phyloP scores from a whole-genome alignment of 2,797 vertebrate species.

The Clarias laeviceps region DNA sequence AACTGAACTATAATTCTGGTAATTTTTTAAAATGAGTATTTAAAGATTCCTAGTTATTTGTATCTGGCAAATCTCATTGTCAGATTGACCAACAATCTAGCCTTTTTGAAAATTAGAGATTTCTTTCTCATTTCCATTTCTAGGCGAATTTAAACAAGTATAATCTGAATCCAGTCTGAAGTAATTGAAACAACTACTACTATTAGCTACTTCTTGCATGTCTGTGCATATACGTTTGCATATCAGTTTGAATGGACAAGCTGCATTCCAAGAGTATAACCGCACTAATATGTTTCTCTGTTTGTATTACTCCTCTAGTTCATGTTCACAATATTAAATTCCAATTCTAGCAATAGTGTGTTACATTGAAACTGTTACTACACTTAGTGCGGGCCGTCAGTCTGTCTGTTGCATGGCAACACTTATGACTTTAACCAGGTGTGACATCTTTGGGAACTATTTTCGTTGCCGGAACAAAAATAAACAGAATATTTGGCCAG shows the following conservation, averaged over 20 bases:
- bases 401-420: not conserved
- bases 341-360: not conserved
- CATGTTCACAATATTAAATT: not conserved
- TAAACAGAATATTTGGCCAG: constrained; percentile 1
- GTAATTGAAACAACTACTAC: too few relatives aligned
- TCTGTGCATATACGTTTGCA: too few relatives aligned
- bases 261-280: not conserved
- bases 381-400: not conserved
- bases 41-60: too few relatives aligned
- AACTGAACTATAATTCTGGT: too few relatives aligned
- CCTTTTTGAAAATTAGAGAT: too few relatives aligned
- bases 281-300: not conserved
- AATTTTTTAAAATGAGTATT: too few relatives aligned
- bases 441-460: not conserved
- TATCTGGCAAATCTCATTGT: too few relatives aligned
- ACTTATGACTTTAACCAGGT: not conserved
- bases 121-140: too few relatives aligned
- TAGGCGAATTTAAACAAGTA: too few relatives aligned
- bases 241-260: not conserved
- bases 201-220: too few relatives aligned
- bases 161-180: too few relatives aligned
- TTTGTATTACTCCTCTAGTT: not conserved
- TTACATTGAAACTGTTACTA: not conserved
- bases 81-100: too few relatives aligned
- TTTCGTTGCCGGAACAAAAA: not conserved